Percentiles rank a stretch among this genome's conserved stretches.
These are phyloP conservation scores for Chironomus riparius DNA, from an alignment of 2,888 invertebrate species.

Conservation along the genomic window DNA sequence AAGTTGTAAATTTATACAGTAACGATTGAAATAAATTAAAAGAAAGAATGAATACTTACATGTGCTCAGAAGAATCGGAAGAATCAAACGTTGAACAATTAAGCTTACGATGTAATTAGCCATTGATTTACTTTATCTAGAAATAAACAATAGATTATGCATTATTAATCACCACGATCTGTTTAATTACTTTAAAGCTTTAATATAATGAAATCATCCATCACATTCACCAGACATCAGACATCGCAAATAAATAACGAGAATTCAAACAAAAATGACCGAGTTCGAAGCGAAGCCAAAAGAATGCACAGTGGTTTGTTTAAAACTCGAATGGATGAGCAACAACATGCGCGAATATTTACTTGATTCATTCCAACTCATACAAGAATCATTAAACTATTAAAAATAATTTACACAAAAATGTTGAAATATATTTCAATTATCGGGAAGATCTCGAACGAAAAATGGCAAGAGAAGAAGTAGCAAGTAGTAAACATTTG, in stretches of 20 bases:
- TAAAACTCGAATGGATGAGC: neutral
- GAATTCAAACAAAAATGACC: neutral
- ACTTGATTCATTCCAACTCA: neutral
- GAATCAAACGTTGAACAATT: constrained; percentile 44
- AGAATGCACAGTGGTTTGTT: neutral
- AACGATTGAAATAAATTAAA: constrained; percentile 2
- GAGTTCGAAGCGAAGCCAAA: neutral
- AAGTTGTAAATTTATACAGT: neutral
- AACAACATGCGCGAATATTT: neutral
- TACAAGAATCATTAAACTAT: neutral
- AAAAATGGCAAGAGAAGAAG: too few species aligned
- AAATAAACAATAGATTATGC: neutral
- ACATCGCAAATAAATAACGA: neutral
- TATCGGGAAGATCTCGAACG: neutral
- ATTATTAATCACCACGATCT: neutral
- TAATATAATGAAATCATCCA: neutral
- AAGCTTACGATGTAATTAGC: constrained; percentile 44
- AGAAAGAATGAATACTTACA: constrained; percentile 42
- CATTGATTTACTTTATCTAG: constrained; percentile 35
- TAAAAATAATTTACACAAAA: neutral
- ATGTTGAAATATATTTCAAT: neutral
- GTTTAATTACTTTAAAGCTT: neutral
- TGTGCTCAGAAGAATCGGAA: constrained; percentile 45
- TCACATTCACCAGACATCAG: neutral
- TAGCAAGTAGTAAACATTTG: too few species aligned